phyloP scores from a whole-genome alignment of 2,113 vertebrate genomes.

The Thermophis baileyi region DNA sequence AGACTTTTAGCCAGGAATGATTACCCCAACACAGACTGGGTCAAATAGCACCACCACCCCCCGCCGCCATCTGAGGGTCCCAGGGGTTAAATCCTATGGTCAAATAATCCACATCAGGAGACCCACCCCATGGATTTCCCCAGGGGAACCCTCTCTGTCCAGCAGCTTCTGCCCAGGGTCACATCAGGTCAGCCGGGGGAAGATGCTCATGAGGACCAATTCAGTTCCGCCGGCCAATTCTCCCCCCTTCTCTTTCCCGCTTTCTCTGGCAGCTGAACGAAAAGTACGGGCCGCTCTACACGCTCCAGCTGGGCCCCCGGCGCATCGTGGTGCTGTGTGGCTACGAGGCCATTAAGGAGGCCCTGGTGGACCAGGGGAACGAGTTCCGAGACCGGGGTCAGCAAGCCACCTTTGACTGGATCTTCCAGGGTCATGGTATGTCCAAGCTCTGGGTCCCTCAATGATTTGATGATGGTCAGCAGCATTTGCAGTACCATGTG shows the following conservation, averaged over 20 bases:
- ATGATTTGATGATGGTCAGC: too few species aligned
- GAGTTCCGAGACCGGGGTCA: conserved; percentile 63
- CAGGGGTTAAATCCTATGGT: too few species aligned
- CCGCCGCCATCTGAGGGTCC: too few species aligned
- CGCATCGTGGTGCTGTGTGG: conserved; percentile 63
- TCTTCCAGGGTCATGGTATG: conserved; percentile 63
- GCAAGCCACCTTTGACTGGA: conserved; percentile 53
- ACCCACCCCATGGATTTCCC: background rate
- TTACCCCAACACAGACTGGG: too few species aligned
- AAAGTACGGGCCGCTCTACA: conserved; percentile 63
- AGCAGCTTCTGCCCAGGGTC: background rate
- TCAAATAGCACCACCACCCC: too few species aligned
- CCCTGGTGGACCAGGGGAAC: conserved; percentile 54
- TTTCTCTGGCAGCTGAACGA: conserved; percentile 50
- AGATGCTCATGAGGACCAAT: background rate
- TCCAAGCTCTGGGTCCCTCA: background rate
- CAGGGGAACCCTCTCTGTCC: background rate
- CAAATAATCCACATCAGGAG: too few species aligned
- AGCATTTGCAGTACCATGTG: too few species aligned
- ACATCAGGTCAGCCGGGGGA: background rate
- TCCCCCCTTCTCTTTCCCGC: background rate
- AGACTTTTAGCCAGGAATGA: too few species aligned
- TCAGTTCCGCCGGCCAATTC: too few species aligned
- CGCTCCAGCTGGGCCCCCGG: conserved; percentile 57
- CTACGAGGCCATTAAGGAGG: conserved; percentile 63